Evolutionary conservation across 2,797 vertebrate genomes (phyloP), one percentile per base, ranked within the genome.

Genomic region (Bucorvus abyssinicus): DNA sequence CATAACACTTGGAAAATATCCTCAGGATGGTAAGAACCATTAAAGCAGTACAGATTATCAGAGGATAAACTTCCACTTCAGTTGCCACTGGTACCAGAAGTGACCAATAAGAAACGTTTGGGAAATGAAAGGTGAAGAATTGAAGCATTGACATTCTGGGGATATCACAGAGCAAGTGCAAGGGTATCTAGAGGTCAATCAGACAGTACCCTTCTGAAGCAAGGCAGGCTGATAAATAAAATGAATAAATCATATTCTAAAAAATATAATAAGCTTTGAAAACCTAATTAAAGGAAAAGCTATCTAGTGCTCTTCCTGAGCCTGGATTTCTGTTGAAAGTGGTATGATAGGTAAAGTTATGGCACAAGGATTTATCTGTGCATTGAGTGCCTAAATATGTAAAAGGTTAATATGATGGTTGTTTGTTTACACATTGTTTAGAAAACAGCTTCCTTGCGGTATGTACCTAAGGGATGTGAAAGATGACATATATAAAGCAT

Each of bases 171-270:
- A 87, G 61, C 60, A 93, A 94, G 63, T 95, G 91, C 95, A 95
- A 96, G 94, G 95, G 40, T 94, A 96, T 80, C 47, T 93, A 90
- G 93, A 97, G 94, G 95, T 90, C 93, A 88, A 64, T 47, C 67
- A 88, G 61, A 79, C 32, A 64, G 80, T 89, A 71, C 23, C 79
- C 45, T 42, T 82, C 71, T 78, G 40, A 94, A 91, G 61, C 7
- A 92, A 78, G 75, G 23, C 52, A 89, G 30, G 57, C 38, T 74
- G 44, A 84, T 65, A 90, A 94, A 69, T 73, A 89, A 89, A 53
- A 94, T 6, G 42, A 83, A 67, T 60, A 78, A 77, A 67, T 75
- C 16, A 26, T 79, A 53, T 63, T 89, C 52, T 87, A 40, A 90
- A 95, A 93, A 36, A 59, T 68, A 26, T 9, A 4, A 14, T 55